phyloP scores from a whole-genome alignment of 92 coral and sea anemone species.

The Porites divaricata region DNA sequence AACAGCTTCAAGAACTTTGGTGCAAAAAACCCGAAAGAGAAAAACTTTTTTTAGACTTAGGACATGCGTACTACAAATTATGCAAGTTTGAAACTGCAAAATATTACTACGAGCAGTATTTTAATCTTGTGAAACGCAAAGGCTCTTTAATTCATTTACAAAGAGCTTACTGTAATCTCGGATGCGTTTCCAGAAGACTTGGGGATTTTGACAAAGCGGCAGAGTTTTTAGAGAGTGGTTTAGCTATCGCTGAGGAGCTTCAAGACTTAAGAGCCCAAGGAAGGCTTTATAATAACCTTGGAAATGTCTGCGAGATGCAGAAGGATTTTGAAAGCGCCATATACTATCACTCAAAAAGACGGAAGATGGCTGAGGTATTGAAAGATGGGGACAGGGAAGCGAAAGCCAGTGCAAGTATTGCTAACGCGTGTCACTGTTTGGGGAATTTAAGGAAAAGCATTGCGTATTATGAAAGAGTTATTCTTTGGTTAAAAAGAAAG shows the following conservation, averaged over 20 bases:
- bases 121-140: conserved; percentile 45
- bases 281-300: conserved; percentile 83
- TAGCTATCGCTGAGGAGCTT: conserved; percentile 74
- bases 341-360: conserved; percentile 77
- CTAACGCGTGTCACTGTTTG: conserved; percentile 71
- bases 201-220: conserved; percentile 80
- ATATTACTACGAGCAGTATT: conserved; percentile 68
- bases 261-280: conserved; percentile 72
- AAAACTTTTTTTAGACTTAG: conserved; percentile 46
- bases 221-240: conserved; percentile 74
- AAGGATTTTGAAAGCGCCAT: conserved; percentile 85
- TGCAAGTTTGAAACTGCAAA: conserved; percentile 70
- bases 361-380: conserved; percentile 66
- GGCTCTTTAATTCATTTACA: conserved; percentile 60
- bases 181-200: conserved; percentile 78
- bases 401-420: conserved; percentile 87
- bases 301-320: conserved; percentile 89
- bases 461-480: conserved; percentile 80
- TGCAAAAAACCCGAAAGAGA: conserved; percentile 26
- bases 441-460: conserved; percentile 81
- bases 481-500: conserved; percentile 76
- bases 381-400: conserved; percentile 86
- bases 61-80: conserved; percentile 64
- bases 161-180: conserved; percentile 84
- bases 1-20: conserved; percentile 15